Percentiles rank a stretch among this genome's conserved stretches.
phyloP scores from a whole-genome alignment of 2,888 invertebrate genomes.

The Hybos culiciformis region DNA sequence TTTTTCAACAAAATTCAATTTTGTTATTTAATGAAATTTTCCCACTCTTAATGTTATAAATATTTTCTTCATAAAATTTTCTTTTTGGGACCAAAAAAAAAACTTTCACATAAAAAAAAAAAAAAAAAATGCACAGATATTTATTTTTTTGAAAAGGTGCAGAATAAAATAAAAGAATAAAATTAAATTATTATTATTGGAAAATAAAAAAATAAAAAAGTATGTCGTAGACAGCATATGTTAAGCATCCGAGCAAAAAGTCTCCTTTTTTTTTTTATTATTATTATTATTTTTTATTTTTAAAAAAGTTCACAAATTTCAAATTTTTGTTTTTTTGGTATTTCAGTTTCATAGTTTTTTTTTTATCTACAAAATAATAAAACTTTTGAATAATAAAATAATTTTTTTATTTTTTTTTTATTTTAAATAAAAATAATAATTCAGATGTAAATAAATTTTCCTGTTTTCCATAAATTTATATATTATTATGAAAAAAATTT shows the following conservation, averaged over 20 bases:
- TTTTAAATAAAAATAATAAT: constrained; percentile 7
- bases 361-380: background rate
- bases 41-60: too few species aligned
- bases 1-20: too few species aligned
- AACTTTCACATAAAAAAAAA: background rate
- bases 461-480: too few species aligned
- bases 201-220: background rate
- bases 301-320: constrained; percentile 10
- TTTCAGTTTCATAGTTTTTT: constrained; percentile 1
- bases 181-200: background rate
- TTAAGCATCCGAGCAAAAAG: constrained; percentile 27
- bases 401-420: constrained; percentile 11
- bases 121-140: background rate
- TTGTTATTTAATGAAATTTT: too few species aligned
- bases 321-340: constrained; percentile 9
- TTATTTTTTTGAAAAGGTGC: background rate
- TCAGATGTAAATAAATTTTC: too few species aligned
- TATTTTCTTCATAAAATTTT: too few species aligned
- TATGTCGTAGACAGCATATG: constrained; percentile 21
- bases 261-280: constrained; percentile 9
- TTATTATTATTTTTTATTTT: constrained; percentile 9
- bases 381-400: constrained; percentile 2
- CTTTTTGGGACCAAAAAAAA: background rate
- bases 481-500: too few species aligned
- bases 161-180: background rate